Evolutionary conservation across 2,888 invertebrate species (phyloP).

Genomic region (Vesta saturnalis): DNA sequence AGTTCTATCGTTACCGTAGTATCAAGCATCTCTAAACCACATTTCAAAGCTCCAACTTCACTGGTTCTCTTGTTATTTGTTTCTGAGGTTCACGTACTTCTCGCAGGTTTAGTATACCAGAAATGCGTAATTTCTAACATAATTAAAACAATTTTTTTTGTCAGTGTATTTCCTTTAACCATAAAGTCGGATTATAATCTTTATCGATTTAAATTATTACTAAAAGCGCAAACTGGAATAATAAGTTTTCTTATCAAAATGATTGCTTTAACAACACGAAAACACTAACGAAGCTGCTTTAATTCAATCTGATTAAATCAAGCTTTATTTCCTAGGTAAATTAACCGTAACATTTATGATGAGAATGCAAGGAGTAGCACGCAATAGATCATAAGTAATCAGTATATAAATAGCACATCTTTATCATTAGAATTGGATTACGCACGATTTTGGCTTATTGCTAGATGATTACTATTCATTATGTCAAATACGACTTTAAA

Average conservation of each 20-base stretch:
- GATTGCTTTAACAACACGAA: not conserved
- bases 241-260: not conserved
- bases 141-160: not conserved
- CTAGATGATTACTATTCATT: too few relatives aligned
- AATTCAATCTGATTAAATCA: not conserved
- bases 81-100: not conserved
- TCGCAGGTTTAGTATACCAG: not conserved
- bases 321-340: not conserved
- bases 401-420: not conserved
- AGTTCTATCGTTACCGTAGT: slow-evolving; percentile 6
- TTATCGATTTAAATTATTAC: not conserved
- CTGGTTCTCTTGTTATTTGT: not conserved
- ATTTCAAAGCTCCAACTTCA: slow-evolving; percentile 6
- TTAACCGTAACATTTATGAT: not conserved
- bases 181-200: not conserved
- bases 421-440: not conserved
- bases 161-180: not conserved
- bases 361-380: not conserved
- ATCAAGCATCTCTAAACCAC: not conserved
- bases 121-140: not conserved
- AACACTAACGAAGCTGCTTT: not conserved
- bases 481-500: too few relatives aligned
- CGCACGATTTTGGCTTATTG: too few relatives aligned
- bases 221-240: not conserved
- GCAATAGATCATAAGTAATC: not conserved